Base-by-base conservation (phyloP, 2,797 vertebrate genomes). In the Phataginus tricuspis region DNA sequence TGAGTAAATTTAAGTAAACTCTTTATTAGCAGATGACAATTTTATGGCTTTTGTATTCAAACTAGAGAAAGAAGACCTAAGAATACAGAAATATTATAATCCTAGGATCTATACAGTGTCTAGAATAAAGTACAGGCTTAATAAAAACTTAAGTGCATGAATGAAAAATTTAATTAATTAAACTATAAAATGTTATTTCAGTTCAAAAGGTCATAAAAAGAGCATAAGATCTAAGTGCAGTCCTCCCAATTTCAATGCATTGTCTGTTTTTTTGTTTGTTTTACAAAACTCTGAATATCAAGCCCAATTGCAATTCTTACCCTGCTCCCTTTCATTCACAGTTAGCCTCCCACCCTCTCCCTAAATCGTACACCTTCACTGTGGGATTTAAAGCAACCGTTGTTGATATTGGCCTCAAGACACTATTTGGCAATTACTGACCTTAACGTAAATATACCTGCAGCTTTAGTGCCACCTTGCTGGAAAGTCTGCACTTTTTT, bases 1-100 rank as follows among this genome's bases (percentile, higher is more conserved):
- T 86, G 61, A 92, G 93, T 93, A 83, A 75, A 87, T 87, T 80
- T 71, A 94, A 95, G 31, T 37, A 82, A 91, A 80, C 31, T 77
- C n/a, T 51, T 85, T 89, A 87, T 89, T 79, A 93, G 18, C n/a
- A 86, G 89, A 72, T 37, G 59, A 37, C 29, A 96, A 55, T 66
- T 87, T 85, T 57, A 93, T 12, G 72, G 25, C 29, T 82, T 64
- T 72, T 39, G 19, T 68, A 90, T 74, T 95, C 49, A 93, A 82
- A 80, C 91, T 79, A 96, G 53, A 94, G 34, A 78, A 84, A 86
- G 69, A 93, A 91, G 53, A 84, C 12, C 25, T 63, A 78, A 63
- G 7, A 84, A 93, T 53, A 42, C 4, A 63, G 21, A 91, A 51
- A 1, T 68, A 4, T n/a, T 86, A 15, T 51, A 89, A 88, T 86